A percentile compares a stretch with the other conserved stretches of the same genome.
Evolutionary conservation across 1,140 invertebrate species (phyloP).

Genomic region (Saccostrea echinata): DNA sequence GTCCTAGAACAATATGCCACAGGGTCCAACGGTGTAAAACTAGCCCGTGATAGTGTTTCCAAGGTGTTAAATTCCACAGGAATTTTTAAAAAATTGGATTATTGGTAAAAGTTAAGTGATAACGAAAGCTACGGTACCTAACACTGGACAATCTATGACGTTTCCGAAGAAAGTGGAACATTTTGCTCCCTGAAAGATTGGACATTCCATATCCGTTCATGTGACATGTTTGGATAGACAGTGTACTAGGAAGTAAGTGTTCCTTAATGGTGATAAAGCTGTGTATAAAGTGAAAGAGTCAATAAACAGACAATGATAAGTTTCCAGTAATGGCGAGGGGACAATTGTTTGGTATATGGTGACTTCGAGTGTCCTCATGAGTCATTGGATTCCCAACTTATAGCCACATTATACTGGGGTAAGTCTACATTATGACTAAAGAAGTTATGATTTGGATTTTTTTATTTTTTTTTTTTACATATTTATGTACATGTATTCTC

Average conservation of each 20-base stretch:
- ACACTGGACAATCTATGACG: background rate
- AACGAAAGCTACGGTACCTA: background rate
- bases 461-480: too few relatives aligned
- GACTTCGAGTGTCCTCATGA: background rate
- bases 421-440: background rate
- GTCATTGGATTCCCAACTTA: background rate
- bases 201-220: background rate
- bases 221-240: background rate
- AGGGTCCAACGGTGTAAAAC: background rate
- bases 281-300: background rate
- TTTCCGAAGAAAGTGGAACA: background rate
- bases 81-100: background rate
- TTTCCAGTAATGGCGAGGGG: background rate
- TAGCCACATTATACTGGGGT: background rate
- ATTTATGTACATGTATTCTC: too few relatives aligned
- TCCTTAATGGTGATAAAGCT: background rate
- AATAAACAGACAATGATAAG: background rate
- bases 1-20: background rate
- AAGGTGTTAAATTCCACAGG: conserved; percentile 5
- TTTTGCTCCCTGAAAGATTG: background rate
- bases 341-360: background rate
- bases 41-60: background rate
- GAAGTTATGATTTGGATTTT: too few relatives aligned
- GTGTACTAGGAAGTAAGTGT: background rate
- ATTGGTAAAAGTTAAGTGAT: background rate